Conservation (phyloP, 2,888 invertebrate genomes). For the Cerceris rybyensis region DNA sequence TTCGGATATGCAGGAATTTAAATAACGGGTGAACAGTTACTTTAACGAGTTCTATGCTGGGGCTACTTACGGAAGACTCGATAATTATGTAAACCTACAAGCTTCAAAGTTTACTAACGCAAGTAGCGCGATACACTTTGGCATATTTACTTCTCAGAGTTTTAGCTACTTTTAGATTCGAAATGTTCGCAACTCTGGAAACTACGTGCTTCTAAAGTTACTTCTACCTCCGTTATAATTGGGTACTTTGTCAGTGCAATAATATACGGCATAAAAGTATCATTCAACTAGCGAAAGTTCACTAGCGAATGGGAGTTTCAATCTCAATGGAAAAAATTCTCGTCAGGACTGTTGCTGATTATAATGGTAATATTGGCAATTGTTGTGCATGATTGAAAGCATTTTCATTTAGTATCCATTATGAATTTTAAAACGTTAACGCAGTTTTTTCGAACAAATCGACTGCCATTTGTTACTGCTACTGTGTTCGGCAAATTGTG, state of each 20-base stretch:
- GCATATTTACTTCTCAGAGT: slow-evolving; percentile 25
- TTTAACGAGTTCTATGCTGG: slow-evolving; percentile 21
- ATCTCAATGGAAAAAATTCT: slow-evolving; percentile 16
- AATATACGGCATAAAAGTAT: background rate
- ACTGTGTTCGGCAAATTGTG: too few relatives aligned
- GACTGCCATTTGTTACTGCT: too few relatives aligned
- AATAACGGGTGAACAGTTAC: slow-evolving; percentile 25
- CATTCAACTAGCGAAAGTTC: background rate
- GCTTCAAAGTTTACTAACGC: slow-evolving; percentile 38
- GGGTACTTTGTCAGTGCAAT: background rate
- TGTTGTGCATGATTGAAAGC: slow-evolving; percentile 57
- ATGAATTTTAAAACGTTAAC: slow-evolving; percentile 3
- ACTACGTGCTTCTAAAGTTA: slow-evolving; percentile 26
- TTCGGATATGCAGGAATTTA: slow-evolving; percentile 16
- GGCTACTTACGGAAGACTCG: slow-evolving; percentile 25
- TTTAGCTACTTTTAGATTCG: slow-evolving; percentile 18
- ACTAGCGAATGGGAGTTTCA: slow-evolving; percentile 18
- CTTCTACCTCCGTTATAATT: slow-evolving; percentile 35
- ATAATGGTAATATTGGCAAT: slow-evolving; percentile 25
- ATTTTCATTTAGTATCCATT: slow-evolving; percentile 27
- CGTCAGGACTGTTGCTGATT: slow-evolving; percentile 2
- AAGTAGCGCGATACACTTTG: slow-evolving; percentile 18
- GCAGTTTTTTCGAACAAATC: background rate
- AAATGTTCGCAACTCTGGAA: background rate
- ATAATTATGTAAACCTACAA: slow-evolving; percentile 46